Evolutionary conservation across 1,140 invertebrate species (phyloP).

Genomic region (Hyles vespertilio): DNA sequence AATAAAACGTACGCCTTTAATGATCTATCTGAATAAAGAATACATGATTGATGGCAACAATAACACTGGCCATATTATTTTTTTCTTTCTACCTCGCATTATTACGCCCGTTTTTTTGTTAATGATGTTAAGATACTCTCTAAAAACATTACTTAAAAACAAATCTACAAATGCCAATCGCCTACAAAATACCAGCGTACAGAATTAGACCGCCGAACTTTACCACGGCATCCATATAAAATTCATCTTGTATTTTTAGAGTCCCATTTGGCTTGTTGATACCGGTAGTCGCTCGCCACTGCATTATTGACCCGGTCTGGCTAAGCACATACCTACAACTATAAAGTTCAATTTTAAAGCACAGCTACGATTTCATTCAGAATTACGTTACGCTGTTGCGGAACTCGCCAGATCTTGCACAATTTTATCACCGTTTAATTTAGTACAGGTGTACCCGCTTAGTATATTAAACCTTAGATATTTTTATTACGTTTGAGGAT

Average conservation of each 20-base stretch:
- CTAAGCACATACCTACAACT: slow-evolving; percentile 10
- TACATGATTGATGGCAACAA: too few relatives aligned
- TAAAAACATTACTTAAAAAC: too few relatives aligned
- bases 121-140: too few relatives aligned
- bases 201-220: neutral
- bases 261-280: slow-evolving; percentile 31
- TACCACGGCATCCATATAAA: slow-evolving; percentile 16
- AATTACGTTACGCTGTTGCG: slow-evolving; percentile 8
- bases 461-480: neutral
- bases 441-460: neutral
- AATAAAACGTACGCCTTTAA: too few relatives aligned
- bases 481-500: too few relatives aligned
- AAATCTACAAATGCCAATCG: too few relatives aligned
- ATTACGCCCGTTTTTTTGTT: too few relatives aligned
- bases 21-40: too few relatives aligned
- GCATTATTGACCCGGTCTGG: slow-evolving; percentile 29
- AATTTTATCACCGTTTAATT: neutral
- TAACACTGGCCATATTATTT: too few relatives aligned
- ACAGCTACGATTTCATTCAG: slow-evolving; percentile 3
- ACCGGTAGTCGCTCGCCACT: slow-evolving; percentile 24
- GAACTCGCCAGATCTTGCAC: neutral
- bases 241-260: slow-evolving; percentile 31
- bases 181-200: too few relatives aligned
- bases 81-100: too few relatives aligned
- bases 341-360: neutral